Percentiles rank a stretch among this genome's conserved stretches.
phyloP scores from a whole-genome alignment of 1,140 invertebrate species.

The Cotesia chilonis region DNA sequence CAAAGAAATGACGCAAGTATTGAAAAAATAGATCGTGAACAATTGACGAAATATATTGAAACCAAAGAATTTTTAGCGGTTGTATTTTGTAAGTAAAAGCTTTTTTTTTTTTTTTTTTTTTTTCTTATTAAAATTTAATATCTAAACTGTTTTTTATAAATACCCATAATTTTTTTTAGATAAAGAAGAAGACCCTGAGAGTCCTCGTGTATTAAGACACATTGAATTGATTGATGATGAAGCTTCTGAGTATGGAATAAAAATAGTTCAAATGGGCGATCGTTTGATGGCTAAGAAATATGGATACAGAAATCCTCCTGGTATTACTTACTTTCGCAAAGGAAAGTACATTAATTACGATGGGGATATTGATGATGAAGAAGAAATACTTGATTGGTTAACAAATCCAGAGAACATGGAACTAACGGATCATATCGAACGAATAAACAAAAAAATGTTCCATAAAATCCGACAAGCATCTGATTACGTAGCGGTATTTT shows the following conservation, averaged over 20 bases:
- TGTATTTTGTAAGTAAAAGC: constrained; percentile 84
- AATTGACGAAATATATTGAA: constrained; percentile 85
- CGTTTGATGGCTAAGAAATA: constrained; percentile 94
- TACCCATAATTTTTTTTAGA: constrained; percentile 66
- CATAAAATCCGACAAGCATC: constrained; percentile 89
- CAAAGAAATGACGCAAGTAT: constrained; percentile 94
- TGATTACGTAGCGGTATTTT: constrained; percentile 93
- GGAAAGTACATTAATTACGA: constrained; percentile 91
- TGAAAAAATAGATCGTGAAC: constrained; percentile 87
- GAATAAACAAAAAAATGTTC: constrained; percentile 93
- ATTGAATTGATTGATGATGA: constrained; percentile 93
- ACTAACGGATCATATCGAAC: constrained; percentile 90
- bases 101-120: not conserved
- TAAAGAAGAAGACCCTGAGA: constrained; percentile 83
- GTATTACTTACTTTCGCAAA: constrained; percentile 90
- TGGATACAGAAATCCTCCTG: constrained; percentile 87
- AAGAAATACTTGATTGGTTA: constrained; percentile 92
- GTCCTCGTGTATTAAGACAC: constrained; percentile 80
- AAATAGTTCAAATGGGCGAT: constrained; percentile 90
- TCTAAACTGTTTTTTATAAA: constrained; percentile 12
- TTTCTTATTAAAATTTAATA: not conserved
- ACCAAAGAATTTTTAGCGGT: constrained; percentile 93
- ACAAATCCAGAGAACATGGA: constrained; percentile 95
- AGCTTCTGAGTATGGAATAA: constrained; percentile 89
- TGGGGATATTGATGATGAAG: constrained; percentile 92